phyloP scores from a whole-genome alignment of 2,888 invertebrate species.

The Eristalinus aeneus region DNA sequence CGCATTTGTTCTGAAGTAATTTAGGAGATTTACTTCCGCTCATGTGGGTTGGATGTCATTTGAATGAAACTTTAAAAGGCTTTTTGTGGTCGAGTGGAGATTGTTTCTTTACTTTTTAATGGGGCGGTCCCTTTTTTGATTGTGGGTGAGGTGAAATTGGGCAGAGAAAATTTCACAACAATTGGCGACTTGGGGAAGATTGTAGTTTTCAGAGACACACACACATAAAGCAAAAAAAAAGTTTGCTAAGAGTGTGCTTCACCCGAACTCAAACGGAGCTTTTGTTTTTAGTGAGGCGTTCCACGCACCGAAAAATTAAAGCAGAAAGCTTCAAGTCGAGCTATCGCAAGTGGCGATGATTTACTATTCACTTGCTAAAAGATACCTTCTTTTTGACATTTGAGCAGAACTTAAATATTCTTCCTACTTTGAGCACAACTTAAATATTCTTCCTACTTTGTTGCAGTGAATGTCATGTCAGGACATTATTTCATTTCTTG shows the following conservation, averaged over 20 bases:
- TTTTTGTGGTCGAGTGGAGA: constrained; percentile 10
- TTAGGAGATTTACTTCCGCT: constrained; percentile 34
- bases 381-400: too few relatives aligned
- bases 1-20: constrained; percentile 61
- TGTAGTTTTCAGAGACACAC: background rate
- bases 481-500: too few relatives aligned
- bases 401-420: too few relatives aligned
- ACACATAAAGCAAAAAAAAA: background rate
- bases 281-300: too few relatives aligned
- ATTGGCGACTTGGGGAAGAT: background rate
- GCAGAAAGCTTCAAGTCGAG: too few relatives aligned
- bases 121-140: background rate
- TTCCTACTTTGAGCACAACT: too few relatives aligned
- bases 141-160: background rate
- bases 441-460: too few relatives aligned
- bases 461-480: too few relatives aligned
- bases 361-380: too few relatives aligned
- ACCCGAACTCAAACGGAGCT: too few relatives aligned
- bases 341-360: too few relatives aligned
- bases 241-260: background rate
- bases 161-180: background rate
- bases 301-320: too few relatives aligned
- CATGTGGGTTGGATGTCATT: constrained; percentile 39
- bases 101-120: constrained; percentile 28
- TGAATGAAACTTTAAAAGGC: constrained; percentile 51